Conservation (phyloP, 2,797 vertebrate species). For the Lerista edwardsae region DNA sequence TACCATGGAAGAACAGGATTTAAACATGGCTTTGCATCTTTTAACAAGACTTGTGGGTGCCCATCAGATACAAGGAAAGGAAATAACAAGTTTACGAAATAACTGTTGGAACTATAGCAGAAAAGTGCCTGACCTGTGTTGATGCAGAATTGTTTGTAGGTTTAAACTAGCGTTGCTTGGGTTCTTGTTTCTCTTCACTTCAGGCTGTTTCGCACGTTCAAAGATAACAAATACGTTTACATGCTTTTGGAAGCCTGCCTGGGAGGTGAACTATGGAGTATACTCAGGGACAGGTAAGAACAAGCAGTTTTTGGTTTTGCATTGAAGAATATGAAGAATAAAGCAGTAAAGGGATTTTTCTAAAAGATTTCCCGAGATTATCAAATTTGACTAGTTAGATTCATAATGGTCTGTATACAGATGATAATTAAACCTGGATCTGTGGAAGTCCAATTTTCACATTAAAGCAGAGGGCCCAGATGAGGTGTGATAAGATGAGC, state of each 20-base stretch:
- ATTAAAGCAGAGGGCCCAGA: too few relatives aligned
- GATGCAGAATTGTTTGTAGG: not conserved
- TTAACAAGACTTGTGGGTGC: not conserved
- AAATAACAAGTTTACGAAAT: not conserved
- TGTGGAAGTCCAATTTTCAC: too few relatives aligned
- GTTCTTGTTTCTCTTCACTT: conserved; percentile 35
- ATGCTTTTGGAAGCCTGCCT: conserved; percentile 95
- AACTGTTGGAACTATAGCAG: not conserved
- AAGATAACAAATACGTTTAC: conserved; percentile 92
- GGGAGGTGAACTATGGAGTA: conserved; percentile 93
- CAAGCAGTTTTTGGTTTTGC: not conserved
- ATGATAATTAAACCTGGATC: too few relatives aligned
- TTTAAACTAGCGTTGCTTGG: not conserved
- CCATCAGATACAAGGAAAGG: not conserved
- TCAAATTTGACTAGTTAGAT: not conserved
- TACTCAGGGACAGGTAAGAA: conserved; percentile 90
- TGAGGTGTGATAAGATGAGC: too few relatives aligned
- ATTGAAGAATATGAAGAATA: not conserved
- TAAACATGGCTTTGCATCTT: not conserved
- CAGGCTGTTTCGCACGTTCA: conserved; percentile 92
- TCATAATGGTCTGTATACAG: not conserved
- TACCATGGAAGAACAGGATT: too few relatives aligned
- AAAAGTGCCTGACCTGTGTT: not conserved
- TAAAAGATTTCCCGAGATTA: too few relatives aligned
- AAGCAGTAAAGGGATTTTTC: not conserved